Base-by-base conservation (phyloP, 1,140 invertebrate species). In the Trichonephila clavipes region DNA sequence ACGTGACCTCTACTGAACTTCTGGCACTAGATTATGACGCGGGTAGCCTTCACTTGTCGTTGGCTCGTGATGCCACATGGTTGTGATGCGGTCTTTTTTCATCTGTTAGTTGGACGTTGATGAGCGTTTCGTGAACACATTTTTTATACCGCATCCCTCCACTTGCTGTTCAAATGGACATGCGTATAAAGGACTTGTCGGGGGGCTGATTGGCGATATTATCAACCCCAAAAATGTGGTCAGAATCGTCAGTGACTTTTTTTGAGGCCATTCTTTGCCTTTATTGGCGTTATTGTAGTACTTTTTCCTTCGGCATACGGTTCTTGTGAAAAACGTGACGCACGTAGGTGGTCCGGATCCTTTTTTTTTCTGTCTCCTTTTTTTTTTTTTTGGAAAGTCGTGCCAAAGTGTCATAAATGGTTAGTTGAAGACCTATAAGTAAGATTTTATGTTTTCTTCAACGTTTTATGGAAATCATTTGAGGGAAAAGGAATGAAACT, bases 81-180 rank as follows among this genome's bases (percentile, higher is more conserved):
- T 18, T 89, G 88, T 82, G 88, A 90, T 90, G 69, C 51, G 88
- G 69, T 82, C 69, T 62, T 90, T 90, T 19, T 34, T 69, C 87
- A 61, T n/a, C 87, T 64, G 28, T 64, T 28, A 24, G 88, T 89
- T 72, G 87, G 19, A 69, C 19, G 72, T 77, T 90, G 69, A 81
- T 82, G 88, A 81, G 88, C n/a, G 24, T 81, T 81, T 51, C 72
- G 88, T 90, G 72, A 44, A 28, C n/a, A 34, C 2, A 62, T 21
- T 40, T 69, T 62, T 61, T 61, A 40, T 88, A 10, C 66, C 12
- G 8, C 64, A 28, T 69, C 24, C 21, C 62, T 34, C 7, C 34
- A 44, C 16, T 66, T 89, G 86, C 59, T n/a, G 28, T 21, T 88
- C 86, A 88, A 88, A n/a, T 5, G 86, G 62, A 66, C 24, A 40